Base-by-base conservation (phyloP, 2,888 invertebrate species). In the Rhodophaea formosa region DNA sequence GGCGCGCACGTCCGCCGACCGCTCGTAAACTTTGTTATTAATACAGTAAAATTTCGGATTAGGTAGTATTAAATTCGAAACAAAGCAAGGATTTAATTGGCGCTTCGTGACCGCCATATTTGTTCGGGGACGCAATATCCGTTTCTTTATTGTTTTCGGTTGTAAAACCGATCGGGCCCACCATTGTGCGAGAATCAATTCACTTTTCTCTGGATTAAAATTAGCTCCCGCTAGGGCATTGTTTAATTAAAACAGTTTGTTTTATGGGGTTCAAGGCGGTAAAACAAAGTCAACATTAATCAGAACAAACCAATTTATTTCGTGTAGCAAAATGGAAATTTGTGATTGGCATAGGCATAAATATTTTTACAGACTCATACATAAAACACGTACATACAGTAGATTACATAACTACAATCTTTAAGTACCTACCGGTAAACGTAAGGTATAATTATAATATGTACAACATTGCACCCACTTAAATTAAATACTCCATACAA, bases 1-100 rank as follows among this genome's bases (percentile, higher is more conserved):
- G 72, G 61, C 60, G 62, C 61, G 65, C 68, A 67, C 69, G 73
- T 69, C 51, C 62, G 15, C 12, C 53, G 60, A 14, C 43, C 59
- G 68, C 73, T 86, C 87, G 79, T 89, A 90, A 89, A 89, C 79
- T 77, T 84, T 84, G 84, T 86, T 86, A 86, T 86, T 87, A 86
- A 87, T 88, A 84, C 88, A 88, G 85, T 88, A 82, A 88, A 89
- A 87, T 88, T 88, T 89, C 82, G 79, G 87, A 87, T 88, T 88
- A 86, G 84, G 81, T 86, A 78, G 82, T 84, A 85, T 88, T 86
- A 84, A 86, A 88, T 86, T 86, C 79, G 86, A 85, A 88, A 89
- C 87, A 88, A 88, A 84, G 86, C 86, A 79, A 81, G 79, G 83
- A 83, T 88, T 89, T 88, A 86, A 88, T 89, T 88, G 86, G 85